A percentile compares a stretch with the other conserved stretches of the same genome.
Evolutionary conservation across 2,888 invertebrate species (phyloP).

Genomic region (Plagodis dolabraria): DNA sequence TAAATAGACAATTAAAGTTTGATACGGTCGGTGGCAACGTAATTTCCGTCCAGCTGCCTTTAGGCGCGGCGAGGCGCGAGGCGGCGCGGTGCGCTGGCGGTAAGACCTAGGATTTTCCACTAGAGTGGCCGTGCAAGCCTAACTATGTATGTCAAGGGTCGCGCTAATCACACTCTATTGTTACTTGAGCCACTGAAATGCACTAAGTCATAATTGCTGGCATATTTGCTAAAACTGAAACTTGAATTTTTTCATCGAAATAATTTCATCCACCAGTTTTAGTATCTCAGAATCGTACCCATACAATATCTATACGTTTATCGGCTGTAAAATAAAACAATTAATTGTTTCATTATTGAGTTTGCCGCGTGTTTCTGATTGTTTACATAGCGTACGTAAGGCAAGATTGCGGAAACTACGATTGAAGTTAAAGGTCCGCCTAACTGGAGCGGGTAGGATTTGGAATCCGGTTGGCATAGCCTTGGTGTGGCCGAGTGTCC

Average conservation of each 20-base stretch:
- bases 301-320: background rate
- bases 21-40: constrained; percentile 30
- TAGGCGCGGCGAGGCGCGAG: constrained; percentile 44
- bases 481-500: constrained; percentile 78
- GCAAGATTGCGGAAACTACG: constrained; percentile 72
- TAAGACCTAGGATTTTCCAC: constrained; percentile 78
- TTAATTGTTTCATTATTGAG: constrained; percentile 9
- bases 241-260: constrained; percentile 29
- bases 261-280: background rate
- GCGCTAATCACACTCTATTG: constrained; percentile 75
- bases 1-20: constrained; percentile 3
- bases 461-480: constrained; percentile 80
- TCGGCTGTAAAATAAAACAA: constrained; percentile 29
- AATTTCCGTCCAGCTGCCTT: constrained; percentile 49
- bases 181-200: constrained; percentile 72
- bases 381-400: constrained; percentile 33
- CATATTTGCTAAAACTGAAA: constrained; percentile 48
- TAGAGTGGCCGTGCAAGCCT: constrained; percentile 73
- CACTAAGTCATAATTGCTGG: constrained; percentile 48
- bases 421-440: constrained; percentile 74
- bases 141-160: constrained; percentile 81
- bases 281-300: background rate
- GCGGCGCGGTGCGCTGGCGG: constrained; percentile 53
- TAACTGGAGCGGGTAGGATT: constrained; percentile 80
- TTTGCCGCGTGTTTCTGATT: constrained; percentile 27